Evolutionary conservation across 2,113 vertebrate genomes (phyloP), one percentile per base, ranked within the genome.

Genomic region (Anguilla japonica): DNA sequence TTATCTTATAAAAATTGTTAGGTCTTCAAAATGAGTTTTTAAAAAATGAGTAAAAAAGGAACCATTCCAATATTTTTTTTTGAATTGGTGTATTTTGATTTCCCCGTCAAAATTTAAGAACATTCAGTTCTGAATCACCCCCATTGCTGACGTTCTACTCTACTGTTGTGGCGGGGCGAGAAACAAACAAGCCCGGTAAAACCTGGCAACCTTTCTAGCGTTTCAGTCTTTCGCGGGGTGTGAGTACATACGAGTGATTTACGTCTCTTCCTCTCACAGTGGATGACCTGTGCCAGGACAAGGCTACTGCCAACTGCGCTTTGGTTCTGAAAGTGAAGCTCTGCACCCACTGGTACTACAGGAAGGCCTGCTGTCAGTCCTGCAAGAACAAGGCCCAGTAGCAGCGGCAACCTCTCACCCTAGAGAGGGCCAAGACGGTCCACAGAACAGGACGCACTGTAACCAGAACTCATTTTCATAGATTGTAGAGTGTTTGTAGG

Each of bases 341-440:
- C 87, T 97, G 96, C 67, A 96, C 96, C 0, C 96, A 97, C 79
- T 96, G 96, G 96, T 96, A 96, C 94, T 97, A 96, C 91, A 95
- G 96, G 83, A 97, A 96, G 88, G 96, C 96, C 91, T 96, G 96
- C 94, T 97, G 96, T 90, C 84, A 92, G 89, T 96, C 97, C 0
- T 98, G 97, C 63, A 95, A 90, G 60, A 92, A 91, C 8, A 89
- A 90, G 50, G 87, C 89, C 91, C 85, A 91, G 92, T 94, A 90
- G 92, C 88, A 81, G 79, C 89, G 85, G 57, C 46, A 57, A 75
- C 75, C 83, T 81, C 81, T 63, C 39, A 22, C 50, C 0, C 26
- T 39, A 80, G 85, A 89, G 81, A 81, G 34, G 3, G 41, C 40
- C n/a, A 56, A 81, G 13, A 13, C 41, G 43, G 57, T 43, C 80